A percentile compares a stretch with the other conserved stretches of the same genome.
Conservation (phyloP, 1,140 invertebrate genomes). For the Tetramorium parvispinum region DNA sequence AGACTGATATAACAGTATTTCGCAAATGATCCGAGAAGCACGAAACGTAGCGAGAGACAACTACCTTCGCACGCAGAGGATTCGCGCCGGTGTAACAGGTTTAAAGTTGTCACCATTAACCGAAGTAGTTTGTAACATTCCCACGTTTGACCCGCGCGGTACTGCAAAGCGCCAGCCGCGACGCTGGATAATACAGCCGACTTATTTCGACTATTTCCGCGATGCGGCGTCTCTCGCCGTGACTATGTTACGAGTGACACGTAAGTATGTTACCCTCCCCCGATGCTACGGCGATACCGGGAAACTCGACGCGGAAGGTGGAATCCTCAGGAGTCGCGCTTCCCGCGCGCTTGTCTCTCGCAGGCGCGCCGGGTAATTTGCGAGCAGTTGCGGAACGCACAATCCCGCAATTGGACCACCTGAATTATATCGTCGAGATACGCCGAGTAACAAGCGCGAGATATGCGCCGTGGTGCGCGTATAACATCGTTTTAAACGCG, state of each 20-base stretch:
- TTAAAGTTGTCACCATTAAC: conserved; percentile 60
- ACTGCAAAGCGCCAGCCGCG: not conserved
- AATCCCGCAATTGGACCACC: conserved; percentile 22
- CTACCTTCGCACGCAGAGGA: conserved; percentile 27
- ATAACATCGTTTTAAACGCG: conserved; percentile 2
- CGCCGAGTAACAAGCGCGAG: conserved; percentile 5
- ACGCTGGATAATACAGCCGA: conserved; percentile 34
- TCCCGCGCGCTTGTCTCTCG: not conserved
- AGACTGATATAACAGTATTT: conserved; percentile 46
- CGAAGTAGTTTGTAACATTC: conserved; percentile 57
- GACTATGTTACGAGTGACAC: conserved; percentile 53
- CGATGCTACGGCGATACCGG: not conserved
- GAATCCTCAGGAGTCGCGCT: not conserved
- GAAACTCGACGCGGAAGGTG: not conserved
- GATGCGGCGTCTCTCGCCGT: conserved; percentile 7
- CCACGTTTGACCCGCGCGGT: conserved; percentile 50
- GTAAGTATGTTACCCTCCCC: conserved; percentile 39
- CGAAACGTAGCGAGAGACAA: conserved; percentile 44
- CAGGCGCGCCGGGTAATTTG: conserved; percentile 40
- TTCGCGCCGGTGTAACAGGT: conserved; percentile 55
- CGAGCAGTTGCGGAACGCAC: not conserved
- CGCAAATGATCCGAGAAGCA: conserved; percentile 43
- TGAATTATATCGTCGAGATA: conserved; percentile 31
- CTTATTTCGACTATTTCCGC: conserved; percentile 56
- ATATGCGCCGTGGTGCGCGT: conserved; percentile 2